These are phyloP conservation scores for Monarcha castaneiventris DNA, from an alignment of 2,113 vertebrate genomes.

Conservation along the genomic window DNA sequence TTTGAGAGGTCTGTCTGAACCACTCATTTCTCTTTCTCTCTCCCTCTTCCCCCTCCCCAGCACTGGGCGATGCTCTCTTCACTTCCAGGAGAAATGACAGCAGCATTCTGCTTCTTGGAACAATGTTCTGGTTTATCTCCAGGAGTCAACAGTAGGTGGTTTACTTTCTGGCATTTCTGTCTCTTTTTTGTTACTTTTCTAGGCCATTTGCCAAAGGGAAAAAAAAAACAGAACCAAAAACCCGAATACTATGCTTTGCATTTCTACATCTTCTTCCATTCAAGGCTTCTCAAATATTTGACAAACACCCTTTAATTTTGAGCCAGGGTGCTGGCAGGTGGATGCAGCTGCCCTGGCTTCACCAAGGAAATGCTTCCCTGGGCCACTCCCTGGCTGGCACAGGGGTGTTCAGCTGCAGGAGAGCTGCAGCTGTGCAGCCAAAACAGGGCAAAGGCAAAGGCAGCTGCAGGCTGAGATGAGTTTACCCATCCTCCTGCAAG, in stretches of 20 bases:
- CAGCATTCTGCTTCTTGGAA: constrained; percentile 44
- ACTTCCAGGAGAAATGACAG: constrained; percentile 43
- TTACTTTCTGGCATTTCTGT: constrained; percentile 35
- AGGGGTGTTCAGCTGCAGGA: neutral
- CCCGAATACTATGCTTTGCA: neutral
- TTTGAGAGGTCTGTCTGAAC: neutral
- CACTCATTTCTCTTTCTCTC: neutral
- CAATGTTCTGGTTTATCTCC: constrained; percentile 41
- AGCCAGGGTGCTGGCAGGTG: neutral
- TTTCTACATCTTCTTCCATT: constrained; percentile 13
- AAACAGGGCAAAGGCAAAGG: neutral
- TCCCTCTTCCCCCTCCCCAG: neutral
- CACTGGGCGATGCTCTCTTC: neutral
- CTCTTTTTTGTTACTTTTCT: constrained; percentile 46
- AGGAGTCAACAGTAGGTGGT: constrained; percentile 45
- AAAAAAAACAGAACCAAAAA: neutral
- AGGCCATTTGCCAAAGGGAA: constrained; percentile 10
- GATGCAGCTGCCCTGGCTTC: fast-evolving
- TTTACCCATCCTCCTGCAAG: neutral
- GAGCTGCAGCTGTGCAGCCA: neutral
- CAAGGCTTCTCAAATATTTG: neutral
- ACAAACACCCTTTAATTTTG: neutral
- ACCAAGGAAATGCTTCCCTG: neutral
- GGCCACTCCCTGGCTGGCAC: neutral
- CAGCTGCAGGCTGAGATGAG: neutral